These are phyloP conservation scores for Paralvinella palmiformis DNA, from an alignment of 1,140 invertebrate species.

Conservation along the genomic window DNA sequence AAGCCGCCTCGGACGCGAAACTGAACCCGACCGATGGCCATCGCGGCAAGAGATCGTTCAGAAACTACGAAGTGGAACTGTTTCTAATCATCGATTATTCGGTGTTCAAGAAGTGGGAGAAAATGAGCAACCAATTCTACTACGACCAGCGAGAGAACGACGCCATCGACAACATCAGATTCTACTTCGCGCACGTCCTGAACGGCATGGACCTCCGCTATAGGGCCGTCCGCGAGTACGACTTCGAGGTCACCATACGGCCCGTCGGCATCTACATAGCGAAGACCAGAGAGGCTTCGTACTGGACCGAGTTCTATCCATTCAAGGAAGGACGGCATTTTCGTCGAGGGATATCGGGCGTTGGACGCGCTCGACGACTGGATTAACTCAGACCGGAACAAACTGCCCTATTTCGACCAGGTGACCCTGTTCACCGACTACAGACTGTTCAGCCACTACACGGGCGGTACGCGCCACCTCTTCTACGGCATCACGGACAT, in stretches of 20 bases:
- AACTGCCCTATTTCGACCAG: not conserved
- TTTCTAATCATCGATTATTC: slow-evolving; percentile 4
- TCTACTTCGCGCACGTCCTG: slow-evolving; percentile 26
- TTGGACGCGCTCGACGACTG: not conserved
- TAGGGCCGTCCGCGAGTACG: slow-evolving; percentile 9
- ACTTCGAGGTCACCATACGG: slow-evolving; percentile 16
- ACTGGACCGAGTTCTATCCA: not conserved
- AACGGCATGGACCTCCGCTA: slow-evolving; percentile 26
- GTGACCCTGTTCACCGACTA: slow-evolving; percentile 4
- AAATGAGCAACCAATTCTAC: slow-evolving; percentile 2
- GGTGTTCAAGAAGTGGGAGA: not conserved
- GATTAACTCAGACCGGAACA: not conserved
- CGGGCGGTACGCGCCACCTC: too few species aligned
- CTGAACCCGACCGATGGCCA: too few species aligned
- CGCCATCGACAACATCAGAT: slow-evolving; percentile 23
- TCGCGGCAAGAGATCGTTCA: not conserved
- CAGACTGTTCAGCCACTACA: not conserved
- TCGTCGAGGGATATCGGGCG: not conserved
- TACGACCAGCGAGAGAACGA: slow-evolving; percentile 8
- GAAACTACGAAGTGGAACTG: not conserved
- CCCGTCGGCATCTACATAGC: not conserved
- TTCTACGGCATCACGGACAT: slow-evolving; percentile 4
- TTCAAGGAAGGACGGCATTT: not conserved
- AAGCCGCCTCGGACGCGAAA: too few species aligned
- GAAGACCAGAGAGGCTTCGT: slow-evolving; percentile 3